A percentile compares a stretch with the other conserved stretches of the same genome.
Evolutionary conservation across 2,888 invertebrate species (phyloP).

Genomic region (Apotomis betuletana): DNA sequence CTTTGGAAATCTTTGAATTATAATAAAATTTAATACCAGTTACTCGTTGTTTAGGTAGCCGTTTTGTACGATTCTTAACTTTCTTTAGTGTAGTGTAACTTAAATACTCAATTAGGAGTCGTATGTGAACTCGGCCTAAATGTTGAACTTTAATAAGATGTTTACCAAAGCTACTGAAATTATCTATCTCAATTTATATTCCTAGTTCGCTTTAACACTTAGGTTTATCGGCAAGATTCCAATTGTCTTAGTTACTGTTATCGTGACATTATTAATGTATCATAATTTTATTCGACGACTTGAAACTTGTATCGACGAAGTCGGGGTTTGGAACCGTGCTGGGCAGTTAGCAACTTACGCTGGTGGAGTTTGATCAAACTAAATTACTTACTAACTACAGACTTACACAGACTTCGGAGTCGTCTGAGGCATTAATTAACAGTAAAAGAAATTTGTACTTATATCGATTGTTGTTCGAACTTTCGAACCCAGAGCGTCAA

Average conservation of each 20-base stretch:
- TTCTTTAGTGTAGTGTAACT: conserved; percentile 49
- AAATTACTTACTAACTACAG: not conserved
- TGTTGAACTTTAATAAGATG: conserved; percentile 60
- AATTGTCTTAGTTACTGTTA: conserved; percentile 75
- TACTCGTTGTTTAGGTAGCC: conserved; percentile 37
- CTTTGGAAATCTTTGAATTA: conserved; percentile 35
- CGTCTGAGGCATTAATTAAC: not conserved
- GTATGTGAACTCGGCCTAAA: conserved; percentile 44
- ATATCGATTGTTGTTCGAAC: not conserved
- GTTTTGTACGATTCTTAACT: conserved; percentile 38
- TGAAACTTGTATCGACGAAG: conserved; percentile 59
- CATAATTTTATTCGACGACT: conserved; percentile 60
- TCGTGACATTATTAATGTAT: conserved; percentile 71
- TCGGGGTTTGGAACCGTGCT: conserved; percentile 81
- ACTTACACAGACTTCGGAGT: not conserved
- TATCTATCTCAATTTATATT: conserved; percentile 82
- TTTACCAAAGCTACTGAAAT: conserved; percentile 82
- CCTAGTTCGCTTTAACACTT: conserved; percentile 82
- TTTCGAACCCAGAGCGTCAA: conserved; percentile 1
- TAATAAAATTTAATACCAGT: conserved; percentile 39
- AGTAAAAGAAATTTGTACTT: not conserved
- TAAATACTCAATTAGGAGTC: conserved; percentile 64
- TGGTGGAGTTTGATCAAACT: conserved; percentile 26
- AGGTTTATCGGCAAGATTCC: conserved; percentile 81
- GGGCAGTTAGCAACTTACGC: conserved; percentile 48